Conservation (phyloP, 2,113 vertebrate species). For the Chroicocephalus ridibundus region DNA sequence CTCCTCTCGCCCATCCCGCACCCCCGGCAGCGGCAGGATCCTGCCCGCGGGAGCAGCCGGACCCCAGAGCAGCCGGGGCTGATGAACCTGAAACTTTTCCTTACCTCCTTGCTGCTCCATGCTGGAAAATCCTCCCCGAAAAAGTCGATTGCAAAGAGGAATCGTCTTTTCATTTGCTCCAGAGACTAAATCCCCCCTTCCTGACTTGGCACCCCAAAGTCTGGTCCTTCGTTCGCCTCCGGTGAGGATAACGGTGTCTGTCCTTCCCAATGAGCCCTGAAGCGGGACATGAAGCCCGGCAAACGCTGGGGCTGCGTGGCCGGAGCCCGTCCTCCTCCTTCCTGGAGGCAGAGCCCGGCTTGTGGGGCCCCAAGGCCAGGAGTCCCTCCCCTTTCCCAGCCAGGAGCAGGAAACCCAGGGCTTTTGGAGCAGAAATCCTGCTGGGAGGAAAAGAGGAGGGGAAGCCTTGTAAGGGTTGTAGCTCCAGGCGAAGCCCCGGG, state of each 20-base stretch:
- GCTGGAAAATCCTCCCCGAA: neutral
- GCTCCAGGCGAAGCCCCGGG: neutral
- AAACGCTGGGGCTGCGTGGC: neutral
- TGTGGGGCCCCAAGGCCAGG: neutral
- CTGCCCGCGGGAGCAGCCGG: neutral
- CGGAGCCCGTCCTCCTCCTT: neutral
- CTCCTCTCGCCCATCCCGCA: neutral
- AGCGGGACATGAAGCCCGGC: neutral
- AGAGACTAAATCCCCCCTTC: neutral
- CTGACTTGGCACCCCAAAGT: neutral
- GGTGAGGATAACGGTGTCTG: rapidly evolving
- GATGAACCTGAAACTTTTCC: neutral
- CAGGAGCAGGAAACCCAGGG: neutral
- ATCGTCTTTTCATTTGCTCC: neutral
- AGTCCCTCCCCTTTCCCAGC: constrained; percentile 51
- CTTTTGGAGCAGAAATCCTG: neutral
- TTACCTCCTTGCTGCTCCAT: constrained; percentile 34
- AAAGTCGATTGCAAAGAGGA: neutral
- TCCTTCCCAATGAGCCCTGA: neutral
- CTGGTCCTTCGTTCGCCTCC: neutral
- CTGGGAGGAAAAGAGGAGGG: neutral
- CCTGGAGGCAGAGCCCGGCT: neutral
- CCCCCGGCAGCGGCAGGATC: neutral
- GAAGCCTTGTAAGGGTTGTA: rapidly evolving
- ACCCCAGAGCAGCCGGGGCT: rapidly evolving